phyloP scores from a whole-genome alignment of 2,888 invertebrate species.

The Acleris holmiana region DNA sequence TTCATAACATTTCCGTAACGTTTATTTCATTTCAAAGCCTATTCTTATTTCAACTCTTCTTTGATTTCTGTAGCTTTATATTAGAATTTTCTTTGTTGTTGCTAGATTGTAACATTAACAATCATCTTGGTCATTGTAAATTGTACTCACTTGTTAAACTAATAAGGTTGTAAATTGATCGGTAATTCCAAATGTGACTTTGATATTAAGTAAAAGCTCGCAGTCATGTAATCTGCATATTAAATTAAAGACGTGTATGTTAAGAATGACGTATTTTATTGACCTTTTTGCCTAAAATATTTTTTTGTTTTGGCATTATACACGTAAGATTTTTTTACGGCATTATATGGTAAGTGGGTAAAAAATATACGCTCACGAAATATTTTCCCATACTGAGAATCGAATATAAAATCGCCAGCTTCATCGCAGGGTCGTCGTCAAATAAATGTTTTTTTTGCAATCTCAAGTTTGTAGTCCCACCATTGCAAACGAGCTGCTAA shows the following conservation, averaged over 20 bases:
- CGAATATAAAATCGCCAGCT: too few relatives aligned
- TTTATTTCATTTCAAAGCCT: background rate
- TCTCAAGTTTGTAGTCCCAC: too few relatives aligned
- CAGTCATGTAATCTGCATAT: conserved; percentile 77
- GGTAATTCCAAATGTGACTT: conserved; percentile 77
- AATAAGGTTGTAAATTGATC: conserved; percentile 81
- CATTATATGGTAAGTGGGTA: too few relatives aligned
- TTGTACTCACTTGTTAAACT: conserved; percentile 53
- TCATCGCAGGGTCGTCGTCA: too few relatives aligned
- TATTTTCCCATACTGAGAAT: too few relatives aligned
- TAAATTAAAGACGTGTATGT: conserved; percentile 78
- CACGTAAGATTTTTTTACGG: too few relatives aligned
- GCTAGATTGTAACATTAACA: conserved; percentile 21
- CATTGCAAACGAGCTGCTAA: too few relatives aligned
- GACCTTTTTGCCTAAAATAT: conserved; percentile 25
- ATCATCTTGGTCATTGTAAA: conserved; percentile 38
- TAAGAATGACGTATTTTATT: conserved; percentile 49
- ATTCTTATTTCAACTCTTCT: conserved; percentile 1
- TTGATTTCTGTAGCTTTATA: background rate
- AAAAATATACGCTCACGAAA: too few relatives aligned
- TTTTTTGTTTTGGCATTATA: background rate
- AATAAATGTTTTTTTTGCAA: too few relatives aligned
- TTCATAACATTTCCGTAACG: conserved; percentile 20
- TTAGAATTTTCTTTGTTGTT: conserved; percentile 8
- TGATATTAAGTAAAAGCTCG: conserved; percentile 76